phyloP scores from a whole-genome alignment of 2,797 vertebrate species.

The Silurus lanzhouensis region DNA sequence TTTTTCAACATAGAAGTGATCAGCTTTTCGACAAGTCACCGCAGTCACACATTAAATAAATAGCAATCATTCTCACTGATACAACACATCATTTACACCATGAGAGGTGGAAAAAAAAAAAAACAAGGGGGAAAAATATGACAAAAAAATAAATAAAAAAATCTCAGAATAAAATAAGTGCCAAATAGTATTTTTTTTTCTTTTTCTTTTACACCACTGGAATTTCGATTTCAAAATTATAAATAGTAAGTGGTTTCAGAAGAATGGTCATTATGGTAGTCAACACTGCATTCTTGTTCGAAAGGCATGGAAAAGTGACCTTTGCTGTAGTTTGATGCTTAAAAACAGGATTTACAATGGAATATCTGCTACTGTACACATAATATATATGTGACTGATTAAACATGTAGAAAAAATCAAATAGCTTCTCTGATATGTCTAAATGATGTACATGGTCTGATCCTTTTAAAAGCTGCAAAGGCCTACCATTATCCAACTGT shows the following conservation, averaged over 20 bases:
- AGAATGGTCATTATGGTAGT: neutral
- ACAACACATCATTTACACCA: conserved; percentile 34
- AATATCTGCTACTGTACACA: conserved; percentile 13
- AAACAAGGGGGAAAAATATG: neutral
- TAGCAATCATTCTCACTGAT: conserved; percentile 32
- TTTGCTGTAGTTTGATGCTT: neutral
- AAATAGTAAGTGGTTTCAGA: neutral
- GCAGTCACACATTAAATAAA: conserved; percentile 45
- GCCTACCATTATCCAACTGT: neutral
- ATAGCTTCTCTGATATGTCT: conserved; percentile 1
- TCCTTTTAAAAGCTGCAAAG: neutral
- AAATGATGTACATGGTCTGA: conserved; percentile 12
- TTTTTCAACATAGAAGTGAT: conserved; percentile 25
- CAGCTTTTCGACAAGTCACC: conserved; percentile 11
- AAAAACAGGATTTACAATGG: conserved; percentile 1
- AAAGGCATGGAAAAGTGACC: conserved; percentile 1
- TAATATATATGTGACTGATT: neutral
- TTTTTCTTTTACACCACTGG: neutral
- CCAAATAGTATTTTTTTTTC: neutral
- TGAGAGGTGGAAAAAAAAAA: neutral
- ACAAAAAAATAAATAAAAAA: neutral
- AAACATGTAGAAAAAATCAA: neutral
- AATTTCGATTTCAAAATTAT: neutral
- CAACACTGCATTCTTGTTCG: neutral
- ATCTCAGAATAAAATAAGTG: neutral